A percentile compares a stretch with the other conserved stretches of the same genome.
These are phyloP conservation scores for Megalops atlanticus DNA, from an alignment of 2,113 vertebrate species.

Conservation along the genomic window DNA sequence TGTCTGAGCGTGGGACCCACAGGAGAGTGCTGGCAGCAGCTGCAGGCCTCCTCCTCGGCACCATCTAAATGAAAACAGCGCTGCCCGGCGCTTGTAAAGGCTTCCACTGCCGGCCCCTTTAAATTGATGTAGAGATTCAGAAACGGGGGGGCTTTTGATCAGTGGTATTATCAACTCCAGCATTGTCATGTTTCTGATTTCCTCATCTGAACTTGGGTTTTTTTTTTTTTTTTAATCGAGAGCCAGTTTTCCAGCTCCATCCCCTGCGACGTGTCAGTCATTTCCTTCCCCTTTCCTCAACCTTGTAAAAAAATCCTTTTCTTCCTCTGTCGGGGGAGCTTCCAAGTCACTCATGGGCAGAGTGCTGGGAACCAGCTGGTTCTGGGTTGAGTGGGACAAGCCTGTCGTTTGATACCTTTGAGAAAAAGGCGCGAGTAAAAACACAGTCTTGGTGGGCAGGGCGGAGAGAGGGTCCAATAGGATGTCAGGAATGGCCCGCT, in stretches of 20 bases:
- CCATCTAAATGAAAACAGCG: not conserved
- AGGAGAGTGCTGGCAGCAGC: not conserved
- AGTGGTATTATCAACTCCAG: not conserved
- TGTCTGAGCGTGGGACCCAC: not conserved
- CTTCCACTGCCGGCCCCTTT: not conserved
- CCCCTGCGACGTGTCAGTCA: not conserved
- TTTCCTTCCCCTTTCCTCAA: constrained; percentile 3
- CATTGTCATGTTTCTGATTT: constrained; percentile 27
- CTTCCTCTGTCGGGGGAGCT: not conserved
- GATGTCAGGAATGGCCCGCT: not conserved
- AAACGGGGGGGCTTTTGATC: constrained; percentile 13
- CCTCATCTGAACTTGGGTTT: not conserved
- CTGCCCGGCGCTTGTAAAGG: not conserved
- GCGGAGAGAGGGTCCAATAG: not conserved
- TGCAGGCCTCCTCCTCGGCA: not conserved
- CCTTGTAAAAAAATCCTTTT: constrained; percentile 19
- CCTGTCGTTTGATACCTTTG: not conserved
- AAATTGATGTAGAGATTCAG: not conserved
- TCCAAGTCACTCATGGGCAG: not conserved
- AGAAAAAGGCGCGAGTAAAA: not conserved
- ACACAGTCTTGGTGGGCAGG: not conserved
- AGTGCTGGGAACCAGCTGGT: constrained; percentile 14
- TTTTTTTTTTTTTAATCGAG: not conserved
- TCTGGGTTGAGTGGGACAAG: not conserved
- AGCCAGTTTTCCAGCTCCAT: constrained; percentile 16